A percentile compares a stretch with the other conserved stretches of the same genome.
Evolutionary conservation across 2,113 vertebrate species (phyloP).

Genomic region (Proteles cristata): DNA sequence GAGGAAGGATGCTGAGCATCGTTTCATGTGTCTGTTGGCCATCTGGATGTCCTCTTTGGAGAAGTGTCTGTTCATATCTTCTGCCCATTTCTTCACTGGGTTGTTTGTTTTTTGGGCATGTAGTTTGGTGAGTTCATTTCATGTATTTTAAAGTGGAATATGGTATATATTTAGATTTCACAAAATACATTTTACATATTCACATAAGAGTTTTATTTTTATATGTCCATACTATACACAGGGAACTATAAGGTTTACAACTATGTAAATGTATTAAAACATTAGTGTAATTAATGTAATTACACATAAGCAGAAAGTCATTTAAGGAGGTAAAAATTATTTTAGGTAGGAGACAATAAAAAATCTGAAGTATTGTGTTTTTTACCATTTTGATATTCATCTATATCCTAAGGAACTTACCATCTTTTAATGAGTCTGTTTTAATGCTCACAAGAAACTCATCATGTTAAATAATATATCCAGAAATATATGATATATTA

Average conservation of each 20-base stretch:
- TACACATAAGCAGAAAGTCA: background rate
- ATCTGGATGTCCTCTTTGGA: too few species aligned
- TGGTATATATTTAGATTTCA: background rate
- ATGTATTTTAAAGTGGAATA: background rate
- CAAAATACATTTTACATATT: background rate
- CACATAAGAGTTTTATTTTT: background rate
- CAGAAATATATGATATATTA: background rate
- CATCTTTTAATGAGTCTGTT: conserved; percentile 7
- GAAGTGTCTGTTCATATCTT: too few species aligned
- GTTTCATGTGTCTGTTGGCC: too few species aligned
- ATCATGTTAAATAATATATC: background rate
- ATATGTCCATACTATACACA: background rate
- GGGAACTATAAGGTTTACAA: background rate
- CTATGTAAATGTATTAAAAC: background rate
- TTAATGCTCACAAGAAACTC: background rate
- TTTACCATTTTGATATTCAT: background rate
- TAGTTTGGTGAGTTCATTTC: background rate
- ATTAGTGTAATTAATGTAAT: background rate
- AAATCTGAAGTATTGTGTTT: background rate
- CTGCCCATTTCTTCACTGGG: too few species aligned
- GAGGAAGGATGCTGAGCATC: too few species aligned
- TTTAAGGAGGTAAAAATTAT: background rate
- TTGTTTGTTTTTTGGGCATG: too few species aligned
- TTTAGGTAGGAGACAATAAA: background rate
- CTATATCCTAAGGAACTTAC: background rate